Percentiles rank a stretch among this genome's conserved stretches.
Conservation (phyloP, 2,797 vertebrate genomes). For the Myripristis murdjan region DNA sequence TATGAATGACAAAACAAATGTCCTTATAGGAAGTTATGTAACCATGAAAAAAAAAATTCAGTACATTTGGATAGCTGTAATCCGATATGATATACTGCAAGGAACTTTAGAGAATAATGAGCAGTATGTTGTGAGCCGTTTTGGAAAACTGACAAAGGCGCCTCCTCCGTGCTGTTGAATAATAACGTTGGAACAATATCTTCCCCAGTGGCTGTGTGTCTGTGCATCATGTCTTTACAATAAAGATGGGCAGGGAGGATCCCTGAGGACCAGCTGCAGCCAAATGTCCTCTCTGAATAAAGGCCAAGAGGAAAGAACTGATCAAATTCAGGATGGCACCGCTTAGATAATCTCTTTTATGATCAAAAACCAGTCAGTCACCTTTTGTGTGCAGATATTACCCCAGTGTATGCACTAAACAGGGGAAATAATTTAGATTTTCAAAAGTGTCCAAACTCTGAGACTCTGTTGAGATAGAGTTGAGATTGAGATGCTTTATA, state of each 20-base stretch:
- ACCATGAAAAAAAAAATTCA: not conserved
- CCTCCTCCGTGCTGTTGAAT: not conserved
- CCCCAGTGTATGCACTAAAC: not conserved
- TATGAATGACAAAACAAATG: not conserved
- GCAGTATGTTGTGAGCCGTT: not conserved
- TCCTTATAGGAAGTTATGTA: conserved; percentile 22
- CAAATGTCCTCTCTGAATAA: conserved; percentile 41
- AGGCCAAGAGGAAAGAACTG: conserved; percentile 21
- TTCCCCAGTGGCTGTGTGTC: conserved; percentile 14
- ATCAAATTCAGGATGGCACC: conserved; percentile 32
- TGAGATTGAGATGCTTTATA: not conserved
- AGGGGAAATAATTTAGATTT: not conserved
- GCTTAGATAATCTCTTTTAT: not conserved
- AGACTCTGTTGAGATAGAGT: not conserved
- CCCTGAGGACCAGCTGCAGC: conserved; percentile 9
- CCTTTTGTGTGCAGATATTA: not conserved
- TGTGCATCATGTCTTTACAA: conserved; percentile 39
- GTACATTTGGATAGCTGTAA: not conserved
- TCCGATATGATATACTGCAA: not conserved
- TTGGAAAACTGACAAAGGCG: not conserved
- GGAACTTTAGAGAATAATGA: not conserved
- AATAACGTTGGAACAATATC: conserved; percentile 5
- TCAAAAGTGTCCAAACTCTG: not conserved
- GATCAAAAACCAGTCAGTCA: not conserved
- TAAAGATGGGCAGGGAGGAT: conserved; percentile 32